Evolutionary conservation across 2,888 invertebrate genomes (phyloP).

Genomic region (Fragum fragum): DNA sequence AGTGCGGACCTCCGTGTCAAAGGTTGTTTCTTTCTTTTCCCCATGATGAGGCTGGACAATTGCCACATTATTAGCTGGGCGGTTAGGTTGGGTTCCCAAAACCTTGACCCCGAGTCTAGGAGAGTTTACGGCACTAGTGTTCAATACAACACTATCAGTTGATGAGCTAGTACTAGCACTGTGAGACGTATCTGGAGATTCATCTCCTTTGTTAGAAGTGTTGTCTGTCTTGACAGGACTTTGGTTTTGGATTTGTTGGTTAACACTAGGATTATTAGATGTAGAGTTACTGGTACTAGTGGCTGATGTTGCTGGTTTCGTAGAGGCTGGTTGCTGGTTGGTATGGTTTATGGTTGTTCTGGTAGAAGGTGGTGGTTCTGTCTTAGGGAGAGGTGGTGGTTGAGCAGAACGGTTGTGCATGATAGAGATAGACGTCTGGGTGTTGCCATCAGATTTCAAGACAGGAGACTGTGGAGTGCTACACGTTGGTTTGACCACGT

Average conservation of each 20-base stretch:
- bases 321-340: conserved; percentile 38
- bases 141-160: conserved; percentile 82
- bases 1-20: conserved; percentile 83
- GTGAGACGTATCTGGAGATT: conserved; percentile 65
- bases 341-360: conserved; percentile 61
- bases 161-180: conserved; percentile 77
- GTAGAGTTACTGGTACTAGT: conserved; percentile 50
- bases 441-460: conserved; percentile 77
- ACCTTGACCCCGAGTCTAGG: conserved; percentile 82
- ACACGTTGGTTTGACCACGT: conserved; percentile 82
- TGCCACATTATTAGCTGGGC: conserved; percentile 81
- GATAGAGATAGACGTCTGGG: conserved; percentile 80
- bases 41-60: conserved; percentile 82
- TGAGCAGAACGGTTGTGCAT: conserved; percentile 74
- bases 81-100: conserved; percentile 75
- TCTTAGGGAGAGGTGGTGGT: conserved; percentile 72
- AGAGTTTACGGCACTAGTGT: conserved; percentile 79
- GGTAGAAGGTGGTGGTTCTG: conserved; percentile 72
- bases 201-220: conserved; percentile 64
- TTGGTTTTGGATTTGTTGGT: conserved; percentile 2
- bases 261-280: conserved; percentile 36
- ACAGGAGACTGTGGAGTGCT: conserved; percentile 68
- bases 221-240: conserved; percentile 67
- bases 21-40: conserved; percentile 85
- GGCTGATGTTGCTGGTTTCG: conserved; percentile 34